Evolutionary conservation across 2,888 invertebrate genomes (phyloP).

Genomic region (Camptogramma bilineatum): DNA sequence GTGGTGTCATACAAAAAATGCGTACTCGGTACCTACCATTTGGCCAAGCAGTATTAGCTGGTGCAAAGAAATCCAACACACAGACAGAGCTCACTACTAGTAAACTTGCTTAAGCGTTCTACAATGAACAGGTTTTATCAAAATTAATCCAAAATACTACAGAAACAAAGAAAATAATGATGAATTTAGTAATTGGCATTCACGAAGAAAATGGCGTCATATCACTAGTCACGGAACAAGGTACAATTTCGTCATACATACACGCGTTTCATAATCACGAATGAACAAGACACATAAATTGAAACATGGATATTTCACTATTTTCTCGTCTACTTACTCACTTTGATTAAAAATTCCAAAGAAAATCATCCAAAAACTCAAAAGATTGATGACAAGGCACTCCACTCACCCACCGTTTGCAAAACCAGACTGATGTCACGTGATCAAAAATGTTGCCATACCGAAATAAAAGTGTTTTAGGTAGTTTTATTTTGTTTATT

Average conservation of each 20-base stretch:
- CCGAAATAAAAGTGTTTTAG: conserved; percentile 12
- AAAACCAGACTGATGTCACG: conserved; percentile 79
- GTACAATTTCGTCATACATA: conserved; percentile 81
- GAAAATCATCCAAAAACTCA: conserved; percentile 85
- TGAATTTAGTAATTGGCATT: conserved; percentile 84
- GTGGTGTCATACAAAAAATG: conserved; percentile 78
- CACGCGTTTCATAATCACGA: conserved; percentile 70
- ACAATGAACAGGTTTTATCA: conserved; percentile 9
- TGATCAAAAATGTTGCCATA: conserved; percentile 59
- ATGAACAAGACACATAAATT: conserved; percentile 64
- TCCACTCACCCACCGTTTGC: conserved; percentile 86
- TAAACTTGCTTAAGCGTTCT: conserved; percentile 18
- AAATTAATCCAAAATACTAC: conserved; percentile 27
- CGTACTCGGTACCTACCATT: conserved; percentile 57
- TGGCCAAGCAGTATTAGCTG: conserved; percentile 37
- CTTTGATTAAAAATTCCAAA: conserved; percentile 84
- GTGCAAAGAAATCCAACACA: conserved; percentile 41
- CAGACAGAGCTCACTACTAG: conserved; percentile 11
- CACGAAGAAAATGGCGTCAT: conserved; percentile 86
- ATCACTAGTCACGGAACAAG: conserved; percentile 85
- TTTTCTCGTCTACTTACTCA: conserved; percentile 78
- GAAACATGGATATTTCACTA: conserved; percentile 62
- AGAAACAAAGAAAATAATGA: conserved; percentile 76
- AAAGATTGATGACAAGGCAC: conserved; percentile 86
- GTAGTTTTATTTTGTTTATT: conserved; percentile 38